Base-by-base conservation (phyloP, 2,888 invertebrate genomes). In the Atethmia centrago region DNA sequence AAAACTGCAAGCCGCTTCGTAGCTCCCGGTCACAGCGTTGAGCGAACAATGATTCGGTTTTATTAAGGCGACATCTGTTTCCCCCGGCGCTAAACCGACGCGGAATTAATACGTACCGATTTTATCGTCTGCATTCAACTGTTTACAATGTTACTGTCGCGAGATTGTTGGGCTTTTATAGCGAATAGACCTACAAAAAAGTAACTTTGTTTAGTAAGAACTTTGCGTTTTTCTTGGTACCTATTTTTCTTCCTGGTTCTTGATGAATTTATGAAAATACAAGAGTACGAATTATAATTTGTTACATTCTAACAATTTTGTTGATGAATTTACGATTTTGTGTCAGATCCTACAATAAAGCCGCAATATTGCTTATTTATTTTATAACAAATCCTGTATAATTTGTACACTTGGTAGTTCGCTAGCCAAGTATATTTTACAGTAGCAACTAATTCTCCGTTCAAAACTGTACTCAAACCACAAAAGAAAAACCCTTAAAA, bases 21-120 rank as follows among this genome's bases (percentile, higher is more conserved):
- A 86, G 82, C 86, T 90, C 85, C 9, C 16, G 5, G 36, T 28
- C 59, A 16, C 82, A 74, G 66, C 83, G 77, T 86, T 91, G 90
- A 92, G 88, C 87, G 92, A 92, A 89, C 92, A 92, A 91, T 92
- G 92, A 93, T 93, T 92, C 85, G 91, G 90, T 93, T 93, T 93
- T 93, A 93, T 93, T 91, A 92, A 91, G 86, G 91, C 90, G 91
- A 88, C 93, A 93, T 92, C 93, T 93, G 92, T 80, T 80, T 49
- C 75, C 77, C 85, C 71, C 65, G 75, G 83, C 85, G 85, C 78
- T 88, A 88, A 87, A 86, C 88, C 81, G 79, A 81, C 77, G 82
- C 85, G 82, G 82, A 88, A 88, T 88, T 88, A 87, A 89, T 82
- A 84, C 85, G 83, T 76, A 71, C 71, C 72, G 68, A 63, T 73